These are phyloP conservation scores for Jordanella pulchra DNA, from an alignment of 2,797 vertebrate genomes.

Conservation along the genomic window DNA sequence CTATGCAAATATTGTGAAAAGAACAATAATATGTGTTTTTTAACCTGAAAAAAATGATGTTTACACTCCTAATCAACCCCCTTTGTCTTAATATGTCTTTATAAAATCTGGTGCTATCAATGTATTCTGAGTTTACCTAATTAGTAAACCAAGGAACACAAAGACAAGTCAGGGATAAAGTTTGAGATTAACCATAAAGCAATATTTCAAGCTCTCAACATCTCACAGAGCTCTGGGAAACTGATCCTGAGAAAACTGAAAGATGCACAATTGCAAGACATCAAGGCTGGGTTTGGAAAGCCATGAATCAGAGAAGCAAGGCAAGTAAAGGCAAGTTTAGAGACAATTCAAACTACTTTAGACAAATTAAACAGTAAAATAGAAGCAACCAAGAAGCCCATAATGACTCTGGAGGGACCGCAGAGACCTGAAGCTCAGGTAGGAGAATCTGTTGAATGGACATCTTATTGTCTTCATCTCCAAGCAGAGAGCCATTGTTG, in stretches of 20 bases:
- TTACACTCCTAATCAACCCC: no score
- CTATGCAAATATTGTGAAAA: no score
- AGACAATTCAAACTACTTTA: no score
- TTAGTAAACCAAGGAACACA: background rate
- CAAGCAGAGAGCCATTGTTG: no score
- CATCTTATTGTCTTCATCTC: no score
- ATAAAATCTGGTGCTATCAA: no score
- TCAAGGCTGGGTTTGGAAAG: background rate
- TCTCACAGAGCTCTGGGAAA: background rate
- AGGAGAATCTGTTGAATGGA: background rate
- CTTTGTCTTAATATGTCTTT: no score
- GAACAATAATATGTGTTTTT: background rate
- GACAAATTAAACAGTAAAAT: no score
- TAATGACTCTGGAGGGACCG: background rate
- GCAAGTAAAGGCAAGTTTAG: no score
- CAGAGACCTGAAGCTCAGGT: background rate
- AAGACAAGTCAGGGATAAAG: background rate
- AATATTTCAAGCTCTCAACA: background rate
- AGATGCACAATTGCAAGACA: background rate
- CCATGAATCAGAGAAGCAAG: background rate
- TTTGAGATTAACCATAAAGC: no score
- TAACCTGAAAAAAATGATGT: background rate
- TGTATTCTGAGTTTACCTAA: no score
- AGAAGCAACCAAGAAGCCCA: background rate
- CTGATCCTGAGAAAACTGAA: background rate